Evolutionary conservation across 1,140 invertebrate genomes (phyloP), one percentile per base, ranked within the genome.

Genomic region (Formica exsecta): DNA sequence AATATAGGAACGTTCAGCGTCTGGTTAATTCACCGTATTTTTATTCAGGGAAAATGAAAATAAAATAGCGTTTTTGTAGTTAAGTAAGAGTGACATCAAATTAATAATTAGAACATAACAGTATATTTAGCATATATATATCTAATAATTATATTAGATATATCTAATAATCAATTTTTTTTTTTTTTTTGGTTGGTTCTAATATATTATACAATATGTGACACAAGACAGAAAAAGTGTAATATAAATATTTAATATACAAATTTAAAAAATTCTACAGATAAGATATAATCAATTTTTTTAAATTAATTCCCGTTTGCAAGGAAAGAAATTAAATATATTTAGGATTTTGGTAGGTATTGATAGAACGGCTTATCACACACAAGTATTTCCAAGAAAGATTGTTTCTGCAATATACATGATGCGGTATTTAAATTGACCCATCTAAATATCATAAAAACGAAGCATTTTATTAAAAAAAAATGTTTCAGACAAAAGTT

Each of bases 201-300:
- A 51, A 51, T 6, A 51, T 51, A 51, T 51, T 19, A 51, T 51
- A 51, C 4, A 16, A 13, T 44, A n/a, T 25, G 0, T 13, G 6
- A n/a, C 0, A 73, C 29, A 8, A 57, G 11, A 57, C 36, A 16
- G 36, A 36, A 6, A 25, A 25, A 19, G 19, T 70, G 36, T 8
- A 13, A 13, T 13, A 44, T 5, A 62, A 36, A 11, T 25, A 1
- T 73, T 11, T 48, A 48, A 48, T 11, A 48, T 48, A 0, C 13
- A 2, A n/a, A 57, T 54, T 19, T 36, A 0, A 4, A 22, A 22
- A 36, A 73, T 13, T 73, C 11, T n/a, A 3, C 13, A 66, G 0
- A 32, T 48, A 7, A 13, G 7, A 41, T 51, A 79, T 70, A 57
- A 85, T 36, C 36, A 48, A 79, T 54, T 22, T 66, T 85, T 79